Conservation (phyloP, 2,797 vertebrate species). For the Gila robusta region DNA sequence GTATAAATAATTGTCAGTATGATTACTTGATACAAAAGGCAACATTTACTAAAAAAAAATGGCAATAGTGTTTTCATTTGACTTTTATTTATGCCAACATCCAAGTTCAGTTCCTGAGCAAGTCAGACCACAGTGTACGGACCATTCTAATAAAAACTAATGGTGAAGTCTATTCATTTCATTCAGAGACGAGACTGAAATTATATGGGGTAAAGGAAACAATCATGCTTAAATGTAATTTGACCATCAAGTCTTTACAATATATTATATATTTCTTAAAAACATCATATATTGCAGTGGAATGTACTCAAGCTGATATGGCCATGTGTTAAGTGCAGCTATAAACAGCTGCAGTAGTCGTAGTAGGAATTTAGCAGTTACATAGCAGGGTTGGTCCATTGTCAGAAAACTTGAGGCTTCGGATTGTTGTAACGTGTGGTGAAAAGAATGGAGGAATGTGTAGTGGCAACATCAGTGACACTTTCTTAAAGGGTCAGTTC, state of each 20-base stretch:
- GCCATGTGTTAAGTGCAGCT: background rate
- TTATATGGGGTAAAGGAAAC: background rate
- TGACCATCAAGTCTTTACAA: background rate
- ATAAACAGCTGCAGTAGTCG: background rate
- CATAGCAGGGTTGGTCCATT: conserved; percentile 24
- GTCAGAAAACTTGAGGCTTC: conserved; percentile 30
- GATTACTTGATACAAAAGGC: conserved; percentile 7
- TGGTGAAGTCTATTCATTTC: background rate
- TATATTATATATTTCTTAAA: conserved; percentile 25
- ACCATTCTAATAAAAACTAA: conserved; percentile 32
- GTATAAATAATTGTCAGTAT: background rate
- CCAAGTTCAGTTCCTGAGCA: conserved; percentile 43
- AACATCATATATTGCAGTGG: conserved; percentile 24
- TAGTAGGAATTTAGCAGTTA: background rate
- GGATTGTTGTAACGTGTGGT: background rate
- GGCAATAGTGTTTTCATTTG: conserved; percentile 7
- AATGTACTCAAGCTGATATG: conserved; percentile 27
- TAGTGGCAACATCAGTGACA: conserved; percentile 73
- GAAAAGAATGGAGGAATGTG: conserved; percentile 19
- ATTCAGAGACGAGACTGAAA: conserved; percentile 4
- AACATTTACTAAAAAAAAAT: background rate
- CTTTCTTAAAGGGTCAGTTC: conserved; percentile 80
- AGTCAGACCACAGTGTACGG: conserved; percentile 47
- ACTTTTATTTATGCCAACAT: conserved; percentile 6
- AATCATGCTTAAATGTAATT: background rate